A percentile compares a stretch with the other conserved stretches of the same genome.
Evolutionary conservation across 2,888 invertebrate species (phyloP).

Genomic region (Hirtodrosophila confusa): DNA sequence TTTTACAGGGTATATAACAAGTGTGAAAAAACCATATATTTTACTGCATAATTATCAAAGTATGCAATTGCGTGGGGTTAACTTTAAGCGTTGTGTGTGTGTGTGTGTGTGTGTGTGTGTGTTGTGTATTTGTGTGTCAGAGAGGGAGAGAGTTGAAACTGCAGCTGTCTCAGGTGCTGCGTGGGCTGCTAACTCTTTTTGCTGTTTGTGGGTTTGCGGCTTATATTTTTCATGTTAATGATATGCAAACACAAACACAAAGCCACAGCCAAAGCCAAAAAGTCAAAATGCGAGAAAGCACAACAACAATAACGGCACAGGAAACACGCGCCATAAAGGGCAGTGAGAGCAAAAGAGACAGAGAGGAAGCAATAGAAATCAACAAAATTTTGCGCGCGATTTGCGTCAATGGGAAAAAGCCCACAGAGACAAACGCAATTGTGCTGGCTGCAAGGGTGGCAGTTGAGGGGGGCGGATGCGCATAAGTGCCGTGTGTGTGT

Average conservation of each 20-base stretch:
- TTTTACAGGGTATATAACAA: too few species aligned
- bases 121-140: not conserved
- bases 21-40: not conserved
- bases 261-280: constrained; percentile 38
- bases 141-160: constrained; percentile 17
- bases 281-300: constrained; percentile 47
- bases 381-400: constrained; percentile 72
- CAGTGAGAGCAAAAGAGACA: constrained; percentile 11
- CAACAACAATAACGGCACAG: constrained; percentile 26
- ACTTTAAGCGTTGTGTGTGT: not conserved
- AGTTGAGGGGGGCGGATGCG: not conserved
- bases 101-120: too few species aligned
- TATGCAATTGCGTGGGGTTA: constrained; percentile 51
- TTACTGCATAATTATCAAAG: constrained; percentile 45
- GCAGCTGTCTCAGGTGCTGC: constrained; percentile 50
- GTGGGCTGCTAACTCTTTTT: constrained; percentile 66
- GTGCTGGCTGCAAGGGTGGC: not conserved
- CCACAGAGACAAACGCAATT: constrained; percentile 29
- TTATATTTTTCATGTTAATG: constrained; percentile 70
- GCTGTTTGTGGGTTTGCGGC: constrained; percentile 29
- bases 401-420: constrained; percentile 66
- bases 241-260: constrained; percentile 66
- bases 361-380: constrained; percentile 53
- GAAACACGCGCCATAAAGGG: constrained; percentile 59
- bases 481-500: not conserved